Base-by-base conservation (phyloP, 1,140 invertebrate genomes). In the Dendrolimus kikuchii region DNA sequence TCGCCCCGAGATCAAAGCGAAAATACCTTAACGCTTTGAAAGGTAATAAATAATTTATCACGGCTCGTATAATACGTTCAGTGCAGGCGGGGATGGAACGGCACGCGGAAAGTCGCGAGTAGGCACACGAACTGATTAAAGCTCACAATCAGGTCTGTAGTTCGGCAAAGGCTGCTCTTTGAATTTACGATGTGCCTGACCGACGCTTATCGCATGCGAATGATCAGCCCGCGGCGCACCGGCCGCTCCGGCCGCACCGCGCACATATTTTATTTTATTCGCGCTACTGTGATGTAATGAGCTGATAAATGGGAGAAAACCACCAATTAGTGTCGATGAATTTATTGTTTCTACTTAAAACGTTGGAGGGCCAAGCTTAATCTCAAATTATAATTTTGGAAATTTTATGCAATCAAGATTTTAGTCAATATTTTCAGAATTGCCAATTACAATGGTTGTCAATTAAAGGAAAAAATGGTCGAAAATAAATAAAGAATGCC, bases 281-380 rank as follows among this genome's bases (percentile, higher is more conserved):
- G 72, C 81, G 77, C 82, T 86, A 84, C 82, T 77, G 82, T 86
- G 82, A 86, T 86, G 82, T 86, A 86, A 86, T 86, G 82, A 86
- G 79, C 82, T 81, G 82, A 86, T 86, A 86, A 86, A 86, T 86
- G 74, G 77, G 73, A 82, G 82, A 86, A 86, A 86, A 86, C 82
- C 81, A 86, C 82, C 82, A 86, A 86, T 86, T 86, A 86, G 82
- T 84, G 82, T 82, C 82, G 82, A 86, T 86, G 79, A 86, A 86
- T 86, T 86, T 86, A 86, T 86, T 86, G 82, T 86, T 86, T 84
- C 79, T 81, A 79, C 79, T 86, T 86, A 86, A 85, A 82, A 81
- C 78, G 79, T 83, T 77, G 82, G 79, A 84, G 82, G 80, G 76
- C 78, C 72, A 64, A 67, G 64, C 72, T 81, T 81, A 80, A 84